phyloP scores from a whole-genome alignment of 2,888 invertebrate genomes.

The Agonum fuliginosum region DNA sequence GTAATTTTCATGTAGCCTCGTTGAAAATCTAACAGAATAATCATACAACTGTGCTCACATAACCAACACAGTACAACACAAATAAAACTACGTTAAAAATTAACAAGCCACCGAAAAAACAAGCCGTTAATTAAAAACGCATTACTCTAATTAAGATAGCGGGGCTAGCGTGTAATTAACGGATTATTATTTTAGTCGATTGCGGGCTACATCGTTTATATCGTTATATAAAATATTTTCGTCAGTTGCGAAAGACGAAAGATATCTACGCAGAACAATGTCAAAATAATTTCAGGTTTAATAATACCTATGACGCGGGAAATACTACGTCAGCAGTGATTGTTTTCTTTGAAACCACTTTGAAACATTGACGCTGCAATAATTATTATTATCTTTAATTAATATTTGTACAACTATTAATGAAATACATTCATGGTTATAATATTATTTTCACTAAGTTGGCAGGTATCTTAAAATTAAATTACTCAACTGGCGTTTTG shows the following conservation, averaged over 20 bases:
- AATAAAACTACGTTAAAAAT: constrained; percentile 25
- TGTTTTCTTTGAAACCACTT: no score
- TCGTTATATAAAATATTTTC: neutral
- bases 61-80: neutral
- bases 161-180: neutral
- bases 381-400: no score
- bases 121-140: constrained; percentile 14
- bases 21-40: constrained; percentile 5
- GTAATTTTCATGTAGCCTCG: constrained; percentile 1
- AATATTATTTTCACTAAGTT: no score
- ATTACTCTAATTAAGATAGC: constrained; percentile 31
- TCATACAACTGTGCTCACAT: no score
- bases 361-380: no score
- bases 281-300: no score
- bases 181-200: neutral
- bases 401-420: no score
- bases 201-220: neutral
- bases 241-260: neutral
- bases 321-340: no score
- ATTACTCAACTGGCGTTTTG: no score
- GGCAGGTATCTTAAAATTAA: no score
- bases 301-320: no score
- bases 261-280: neutral
- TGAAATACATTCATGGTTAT: no score
- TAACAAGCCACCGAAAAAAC: constrained; percentile 31